Conservation (phyloP, 2,113 vertebrate genomes). For the Octodon degus region DNA sequence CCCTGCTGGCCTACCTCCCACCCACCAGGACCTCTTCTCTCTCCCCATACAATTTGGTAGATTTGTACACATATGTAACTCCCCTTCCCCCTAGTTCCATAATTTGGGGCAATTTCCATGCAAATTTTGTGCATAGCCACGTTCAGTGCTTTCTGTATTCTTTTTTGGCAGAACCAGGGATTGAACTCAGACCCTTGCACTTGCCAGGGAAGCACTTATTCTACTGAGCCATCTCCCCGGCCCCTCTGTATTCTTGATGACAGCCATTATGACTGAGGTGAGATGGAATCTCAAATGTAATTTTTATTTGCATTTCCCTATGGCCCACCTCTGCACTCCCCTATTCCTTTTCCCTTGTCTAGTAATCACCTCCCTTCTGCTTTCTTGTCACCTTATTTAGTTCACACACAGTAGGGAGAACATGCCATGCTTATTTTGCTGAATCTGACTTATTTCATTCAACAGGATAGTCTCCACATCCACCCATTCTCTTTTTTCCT, state of each 20-base stretch:
- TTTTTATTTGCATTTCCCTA: background rate
- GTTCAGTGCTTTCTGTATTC: too few species aligned
- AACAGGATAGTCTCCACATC: background rate
- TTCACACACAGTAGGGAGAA: background rate
- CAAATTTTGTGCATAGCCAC: background rate
- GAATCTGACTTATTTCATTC: background rate
- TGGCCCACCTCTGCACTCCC: background rate
- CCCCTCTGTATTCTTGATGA: background rate
- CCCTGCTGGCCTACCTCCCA: background rate
- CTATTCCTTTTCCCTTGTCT: background rate
- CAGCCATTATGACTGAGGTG: background rate
- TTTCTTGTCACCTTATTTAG: background rate
- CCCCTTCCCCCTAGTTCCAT: background rate
- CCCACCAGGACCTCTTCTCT: background rate
- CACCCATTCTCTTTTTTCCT: background rate
- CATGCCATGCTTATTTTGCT: background rate
- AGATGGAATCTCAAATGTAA: background rate
- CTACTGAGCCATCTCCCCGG: too few species aligned
- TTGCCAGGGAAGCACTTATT: too few species aligned
- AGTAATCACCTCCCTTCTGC: background rate
- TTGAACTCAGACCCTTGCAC: too few species aligned
- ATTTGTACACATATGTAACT: background rate
- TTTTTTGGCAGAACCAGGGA: too few species aligned
- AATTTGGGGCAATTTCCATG: background rate
- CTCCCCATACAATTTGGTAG: background rate